Evolutionary conservation across 2,113 vertebrate genomes (phyloP).

Genomic region (Chionomys nivalis): DNA sequence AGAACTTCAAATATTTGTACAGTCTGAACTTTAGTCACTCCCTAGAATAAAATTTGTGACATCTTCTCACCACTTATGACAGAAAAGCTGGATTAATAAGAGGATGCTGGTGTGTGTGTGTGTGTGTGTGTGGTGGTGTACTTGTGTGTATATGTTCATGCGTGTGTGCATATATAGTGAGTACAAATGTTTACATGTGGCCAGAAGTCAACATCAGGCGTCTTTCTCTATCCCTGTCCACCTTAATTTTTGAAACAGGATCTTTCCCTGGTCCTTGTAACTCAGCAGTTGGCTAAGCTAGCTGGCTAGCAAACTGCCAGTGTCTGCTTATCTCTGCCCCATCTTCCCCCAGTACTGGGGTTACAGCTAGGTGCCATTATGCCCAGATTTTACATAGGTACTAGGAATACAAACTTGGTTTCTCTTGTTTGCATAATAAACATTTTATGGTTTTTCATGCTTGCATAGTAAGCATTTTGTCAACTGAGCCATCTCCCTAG

Average conservation of each 20-base stretch:
- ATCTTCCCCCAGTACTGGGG: not conserved
- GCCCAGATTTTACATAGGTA: not conserved
- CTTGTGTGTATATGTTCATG: not conserved
- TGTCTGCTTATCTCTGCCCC: not conserved
- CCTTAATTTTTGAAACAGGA: not conserved
- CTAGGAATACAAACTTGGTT: not conserved
- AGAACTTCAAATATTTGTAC: conserved; percentile 35
- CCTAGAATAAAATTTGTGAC: not conserved
- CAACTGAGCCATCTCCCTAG: not conserved
- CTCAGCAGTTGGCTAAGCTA: not conserved
- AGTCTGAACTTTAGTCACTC: not conserved
- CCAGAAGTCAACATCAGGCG: not conserved
- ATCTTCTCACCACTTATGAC: conserved; percentile 5
- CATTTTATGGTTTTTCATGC: not conserved
- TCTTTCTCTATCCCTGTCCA: not conserved
- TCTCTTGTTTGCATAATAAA: not conserved
- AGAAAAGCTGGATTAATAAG: conserved; percentile 52
- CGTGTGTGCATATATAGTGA: not conserved
- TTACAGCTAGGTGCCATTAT: not conserved
- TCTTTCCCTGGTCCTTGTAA: not conserved
- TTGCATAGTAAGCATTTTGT: not conserved
- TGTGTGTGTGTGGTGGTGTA: not conserved
- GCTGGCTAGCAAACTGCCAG: not conserved
- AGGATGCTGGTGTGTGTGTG: not conserved
- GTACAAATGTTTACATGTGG: not conserved